Percentiles rank a stretch among this genome's conserved stretches.
Evolutionary conservation across 2,888 invertebrate species (phyloP).

Genomic region (Sepioteuthis lessoniana): DNA sequence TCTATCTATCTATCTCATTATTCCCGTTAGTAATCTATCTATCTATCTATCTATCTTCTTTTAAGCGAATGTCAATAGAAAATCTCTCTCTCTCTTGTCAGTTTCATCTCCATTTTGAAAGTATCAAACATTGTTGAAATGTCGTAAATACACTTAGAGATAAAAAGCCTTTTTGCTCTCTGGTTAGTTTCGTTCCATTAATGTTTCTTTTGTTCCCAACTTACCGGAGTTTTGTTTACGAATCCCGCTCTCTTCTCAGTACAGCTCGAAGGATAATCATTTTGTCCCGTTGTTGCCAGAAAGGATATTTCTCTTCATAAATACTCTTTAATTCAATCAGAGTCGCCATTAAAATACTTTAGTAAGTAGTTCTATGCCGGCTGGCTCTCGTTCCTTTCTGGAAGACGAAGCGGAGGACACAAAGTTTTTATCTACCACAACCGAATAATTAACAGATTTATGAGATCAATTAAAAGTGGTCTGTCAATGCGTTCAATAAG

Average conservation of each 20-base stretch:
- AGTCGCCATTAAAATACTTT: neutral
- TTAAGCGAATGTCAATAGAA: neutral
- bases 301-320: neutral
- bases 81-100: neutral
- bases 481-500: neutral
- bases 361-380: neutral
- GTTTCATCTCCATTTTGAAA: neutral
- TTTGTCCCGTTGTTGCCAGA: neutral
- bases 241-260: neutral
- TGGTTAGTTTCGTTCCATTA: neutral
- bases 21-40: neutral
- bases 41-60: neutral
- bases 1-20: neutral
- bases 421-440: neutral
- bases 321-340: conserved; percentile 17
- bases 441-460: conserved; percentile 1
- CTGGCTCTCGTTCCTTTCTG: neutral
- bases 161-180: neutral
- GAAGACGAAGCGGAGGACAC: neutral
- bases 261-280: neutral
- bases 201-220: neutral
- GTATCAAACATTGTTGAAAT: neutral
- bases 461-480: neutral
- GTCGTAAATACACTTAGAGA: neutral
- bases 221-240: neutral